phyloP scores from a whole-genome alignment of 2,888 invertebrate genomes.

The Myopa tessellatipennis region DNA sequence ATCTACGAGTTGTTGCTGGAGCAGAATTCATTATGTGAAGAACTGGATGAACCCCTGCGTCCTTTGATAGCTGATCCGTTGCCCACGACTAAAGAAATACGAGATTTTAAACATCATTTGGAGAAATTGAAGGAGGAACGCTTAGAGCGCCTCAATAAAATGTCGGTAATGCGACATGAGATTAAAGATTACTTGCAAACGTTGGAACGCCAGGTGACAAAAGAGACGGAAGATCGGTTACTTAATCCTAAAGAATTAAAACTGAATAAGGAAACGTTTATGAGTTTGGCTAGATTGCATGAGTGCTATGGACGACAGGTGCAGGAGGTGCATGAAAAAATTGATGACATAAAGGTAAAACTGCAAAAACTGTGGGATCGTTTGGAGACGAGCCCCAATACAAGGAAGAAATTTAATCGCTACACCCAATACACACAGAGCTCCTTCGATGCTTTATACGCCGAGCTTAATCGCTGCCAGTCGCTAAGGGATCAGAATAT shows the following conservation, averaged over 20 bases:
- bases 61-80: constrained; percentile 67
- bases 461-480: constrained; percentile 82
- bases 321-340: constrained; percentile 71
- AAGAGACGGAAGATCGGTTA: constrained; percentile 61
- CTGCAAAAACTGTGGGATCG: constrained; percentile 79
- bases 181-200: constrained; percentile 65
- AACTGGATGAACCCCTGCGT: constrained; percentile 59
- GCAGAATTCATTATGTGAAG: constrained; percentile 63
- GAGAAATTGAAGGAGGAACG: constrained; percentile 73
- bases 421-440: constrained; percentile 57
- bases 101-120: constrained; percentile 72
- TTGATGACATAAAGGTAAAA: constrained; percentile 74
- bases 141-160: constrained; percentile 69
- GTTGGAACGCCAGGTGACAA: constrained; percentile 60
- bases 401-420: constrained; percentile 74
- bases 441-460: constrained; percentile 66
- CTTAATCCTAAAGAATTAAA: constrained; percentile 70
- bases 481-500: constrained; percentile 81
- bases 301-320: constrained; percentile 72
- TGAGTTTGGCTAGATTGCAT: constrained; percentile 72
- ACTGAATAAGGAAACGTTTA: constrained; percentile 74
- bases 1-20: constrained; percentile 69
- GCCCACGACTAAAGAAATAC: constrained; percentile 74
- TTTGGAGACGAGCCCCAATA: constrained; percentile 76
- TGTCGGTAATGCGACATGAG: constrained; percentile 62